These are phyloP conservation scores for Xylocopa sonorina DNA, from an alignment of 1,140 invertebrate species.

Conservation along the genomic window DNA sequence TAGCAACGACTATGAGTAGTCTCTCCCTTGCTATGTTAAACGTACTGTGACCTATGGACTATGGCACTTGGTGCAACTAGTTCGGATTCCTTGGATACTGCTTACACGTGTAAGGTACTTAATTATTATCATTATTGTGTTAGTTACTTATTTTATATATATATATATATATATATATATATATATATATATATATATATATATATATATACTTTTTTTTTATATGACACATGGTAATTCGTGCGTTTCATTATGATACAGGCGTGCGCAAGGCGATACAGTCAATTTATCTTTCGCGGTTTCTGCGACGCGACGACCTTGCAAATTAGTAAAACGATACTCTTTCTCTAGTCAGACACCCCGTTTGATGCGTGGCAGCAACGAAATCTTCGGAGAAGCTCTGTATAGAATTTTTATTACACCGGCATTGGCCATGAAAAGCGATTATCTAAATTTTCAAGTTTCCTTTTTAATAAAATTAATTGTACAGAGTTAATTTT, in stretches of 20 bases:
- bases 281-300: conserved; percentile 52
- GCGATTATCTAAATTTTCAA: neutral
- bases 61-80: conserved; percentile 73
- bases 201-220: conserved; percentile 14
- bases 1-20: conserved; percentile 33
- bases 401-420: neutral
- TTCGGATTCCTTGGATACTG: conserved; percentile 63
- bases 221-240: conserved; percentile 62
- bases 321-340: neutral
- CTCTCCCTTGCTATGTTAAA: conserved; percentile 46
- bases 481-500: neutral
- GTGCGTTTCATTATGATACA: conserved; percentile 66
- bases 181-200: conserved; percentile 26
- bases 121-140: conserved; percentile 59
- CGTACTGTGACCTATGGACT: conserved; percentile 69
- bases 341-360: neutral
- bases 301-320: neutral
- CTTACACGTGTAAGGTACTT: conserved; percentile 67
- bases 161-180: conserved; percentile 29
- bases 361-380: neutral
- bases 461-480: neutral
- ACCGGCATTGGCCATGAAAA: neutral
- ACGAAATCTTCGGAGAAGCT: neutral
- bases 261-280: conserved; percentile 60
- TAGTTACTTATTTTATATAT: conserved; percentile 44